Evolutionary conservation across 1,140 invertebrate species (phyloP).

Genomic region (Drosophila carrolli): DNA sequence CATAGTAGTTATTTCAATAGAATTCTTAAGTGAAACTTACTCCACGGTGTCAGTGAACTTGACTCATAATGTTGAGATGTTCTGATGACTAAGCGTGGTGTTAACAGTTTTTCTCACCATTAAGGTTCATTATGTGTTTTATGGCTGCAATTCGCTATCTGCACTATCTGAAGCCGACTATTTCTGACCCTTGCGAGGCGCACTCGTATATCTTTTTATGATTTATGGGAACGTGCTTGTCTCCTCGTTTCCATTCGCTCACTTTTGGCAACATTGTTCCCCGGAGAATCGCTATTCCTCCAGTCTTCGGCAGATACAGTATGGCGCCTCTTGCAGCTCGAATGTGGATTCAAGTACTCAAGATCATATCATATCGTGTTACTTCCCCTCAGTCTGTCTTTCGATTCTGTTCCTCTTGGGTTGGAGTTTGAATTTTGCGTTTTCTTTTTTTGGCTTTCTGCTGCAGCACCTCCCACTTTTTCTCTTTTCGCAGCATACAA

Average conservation of each 20-base stretch:
- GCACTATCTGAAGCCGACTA: conserved; percentile 1
- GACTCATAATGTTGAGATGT: background rate
- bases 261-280: conserved; percentile 41
- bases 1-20: too few species aligned
- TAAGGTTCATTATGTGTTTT: conserved; percentile 6
- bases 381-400: conserved; percentile 16
- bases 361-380: conserved; percentile 56
- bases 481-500: conserved; percentile 1
- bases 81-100: background rate
- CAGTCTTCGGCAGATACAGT: conserved; percentile 10
- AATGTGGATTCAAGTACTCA: conserved; percentile 27
- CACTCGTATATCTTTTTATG: conserved; percentile 10
- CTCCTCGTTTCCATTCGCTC: conserved; percentile 23
- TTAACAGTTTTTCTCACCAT: conserved; percentile 10
- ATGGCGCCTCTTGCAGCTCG: conserved; percentile 13
- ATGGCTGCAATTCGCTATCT: conserved; percentile 9
- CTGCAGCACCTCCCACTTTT: conserved; percentile 43
- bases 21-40: background rate
- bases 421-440: background rate
- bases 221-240: conserved; percentile 31
- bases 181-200: conserved; percentile 8
- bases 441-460: conserved; percentile 12
- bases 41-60: too few species aligned
- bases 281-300: conserved; percentile 10
- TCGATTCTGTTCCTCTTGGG: background rate